These are phyloP conservation scores for Choreutis nemorana DNA, from an alignment of 2,888 invertebrate species.

Conservation along the genomic window DNA sequence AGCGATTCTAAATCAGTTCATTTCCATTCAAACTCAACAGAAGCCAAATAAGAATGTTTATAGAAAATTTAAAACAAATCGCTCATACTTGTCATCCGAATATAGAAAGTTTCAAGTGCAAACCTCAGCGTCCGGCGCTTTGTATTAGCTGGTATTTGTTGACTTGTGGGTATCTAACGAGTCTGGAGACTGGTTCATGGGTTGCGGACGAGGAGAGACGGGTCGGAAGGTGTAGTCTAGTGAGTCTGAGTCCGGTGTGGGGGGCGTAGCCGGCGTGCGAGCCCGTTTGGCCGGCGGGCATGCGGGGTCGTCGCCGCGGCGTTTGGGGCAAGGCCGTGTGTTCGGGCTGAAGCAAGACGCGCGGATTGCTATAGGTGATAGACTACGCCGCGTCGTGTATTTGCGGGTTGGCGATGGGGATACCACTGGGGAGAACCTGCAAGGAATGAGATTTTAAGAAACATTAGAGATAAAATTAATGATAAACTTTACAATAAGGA, in stretches of 20 bases:
- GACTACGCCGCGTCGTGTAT: conserved; percentile 82
- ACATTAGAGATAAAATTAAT: too few species aligned
- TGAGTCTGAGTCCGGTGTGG: conserved; percentile 54
- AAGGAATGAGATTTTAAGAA: too few species aligned
- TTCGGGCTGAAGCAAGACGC: conserved; percentile 77
- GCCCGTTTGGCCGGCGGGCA: conserved; percentile 49
- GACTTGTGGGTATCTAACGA: conserved; percentile 35
- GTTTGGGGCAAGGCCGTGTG: conserved; percentile 66
- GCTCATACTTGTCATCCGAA: conserved; percentile 7
- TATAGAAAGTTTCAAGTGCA: neutral
- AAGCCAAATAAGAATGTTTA: too few species aligned
- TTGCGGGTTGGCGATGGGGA: conserved; percentile 89
- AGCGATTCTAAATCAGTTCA: too few species aligned
- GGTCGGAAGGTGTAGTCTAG: conserved; percentile 59
- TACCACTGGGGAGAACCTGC: conserved; percentile 65
- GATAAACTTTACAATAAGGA: too few species aligned
- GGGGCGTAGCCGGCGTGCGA: conserved; percentile 47
- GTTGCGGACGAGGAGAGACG: conserved; percentile 46
- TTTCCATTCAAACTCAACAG: too few species aligned
- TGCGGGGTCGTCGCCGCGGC: conserved; percentile 70
- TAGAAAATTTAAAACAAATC: conserved; percentile 9
- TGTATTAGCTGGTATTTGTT: conserved; percentile 57
- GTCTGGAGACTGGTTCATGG: conserved; percentile 30
- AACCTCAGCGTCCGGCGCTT: conserved; percentile 10
- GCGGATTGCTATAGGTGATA: conserved; percentile 87